These are phyloP conservation scores for Ormyrus nitidulus DNA, from an alignment of 2,888 invertebrate species.

Conservation along the genomic window DNA sequence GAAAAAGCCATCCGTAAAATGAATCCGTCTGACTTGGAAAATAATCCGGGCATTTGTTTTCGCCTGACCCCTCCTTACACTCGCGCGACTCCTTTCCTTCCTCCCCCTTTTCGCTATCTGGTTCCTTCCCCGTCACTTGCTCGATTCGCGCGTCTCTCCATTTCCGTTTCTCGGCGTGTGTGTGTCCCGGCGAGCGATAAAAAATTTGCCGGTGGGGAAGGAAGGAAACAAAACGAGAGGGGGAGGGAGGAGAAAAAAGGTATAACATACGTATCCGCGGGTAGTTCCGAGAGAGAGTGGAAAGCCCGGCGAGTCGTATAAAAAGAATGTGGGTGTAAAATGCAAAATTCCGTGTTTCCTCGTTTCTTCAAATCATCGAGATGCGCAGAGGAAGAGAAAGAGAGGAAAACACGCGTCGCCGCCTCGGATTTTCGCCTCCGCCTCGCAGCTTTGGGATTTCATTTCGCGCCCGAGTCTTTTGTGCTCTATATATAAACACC, in stretches of 20 bases:
- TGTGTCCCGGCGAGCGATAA: not conserved
- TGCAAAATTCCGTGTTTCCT: slow-evolving; percentile 20
- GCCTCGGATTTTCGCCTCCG: slow-evolving; percentile 12
- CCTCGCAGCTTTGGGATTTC: slow-evolving; percentile 2
- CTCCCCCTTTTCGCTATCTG: not conserved
- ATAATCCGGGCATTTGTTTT: too few relatives aligned
- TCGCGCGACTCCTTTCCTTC: not conserved
- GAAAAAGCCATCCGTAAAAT: too few relatives aligned
- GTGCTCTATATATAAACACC: not conserved
- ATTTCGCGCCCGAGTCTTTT: not conserved
- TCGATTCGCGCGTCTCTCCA: not conserved
- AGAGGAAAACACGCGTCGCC: not conserved
- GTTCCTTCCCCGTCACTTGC: not conserved
- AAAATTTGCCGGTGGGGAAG: not conserved
- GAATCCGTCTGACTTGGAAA: too few relatives aligned
- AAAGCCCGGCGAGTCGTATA: slow-evolving; percentile 17
- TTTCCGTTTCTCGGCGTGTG: too few relatives aligned
- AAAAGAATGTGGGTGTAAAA: slow-evolving; percentile 18
- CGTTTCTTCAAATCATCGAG: not conserved
- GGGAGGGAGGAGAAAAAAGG: not conserved
- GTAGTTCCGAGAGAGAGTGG: not conserved
- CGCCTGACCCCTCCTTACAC: too few relatives aligned
- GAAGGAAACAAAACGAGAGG: not conserved
- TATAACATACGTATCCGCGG: not conserved
- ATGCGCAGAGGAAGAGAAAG: not conserved